Conservation (phyloP, 2,797 vertebrate genomes). For the Mycteria americana region DNA sequence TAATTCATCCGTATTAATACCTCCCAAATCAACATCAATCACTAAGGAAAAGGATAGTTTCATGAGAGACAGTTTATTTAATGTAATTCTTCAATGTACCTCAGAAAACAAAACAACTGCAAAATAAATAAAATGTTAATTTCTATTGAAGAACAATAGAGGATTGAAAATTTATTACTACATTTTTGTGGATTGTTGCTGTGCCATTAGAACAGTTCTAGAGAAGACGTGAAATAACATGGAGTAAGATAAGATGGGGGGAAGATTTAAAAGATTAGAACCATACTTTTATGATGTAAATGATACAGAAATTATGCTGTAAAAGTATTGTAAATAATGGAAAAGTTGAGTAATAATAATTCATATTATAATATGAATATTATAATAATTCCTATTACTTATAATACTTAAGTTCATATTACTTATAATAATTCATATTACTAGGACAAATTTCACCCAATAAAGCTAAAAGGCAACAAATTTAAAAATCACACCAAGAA, state of each 20-base stretch:
- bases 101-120: not conserved
- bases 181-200: not conserved
- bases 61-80: not conserved
- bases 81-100: not conserved
- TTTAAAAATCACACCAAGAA: not conserved
- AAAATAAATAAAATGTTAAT: not conserved
- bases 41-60: not conserved
- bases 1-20: not conserved
- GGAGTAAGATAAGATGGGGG: not conserved
- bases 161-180: not conserved
- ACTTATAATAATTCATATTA: not conserved
- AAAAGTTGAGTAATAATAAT: not conserved
- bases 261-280: not conserved
- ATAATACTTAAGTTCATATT: too few species aligned
- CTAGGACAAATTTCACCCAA: not conserved
- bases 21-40: not conserved
- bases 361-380: too few species aligned
- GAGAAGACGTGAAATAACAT: not conserved
- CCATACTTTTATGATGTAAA: not conserved
- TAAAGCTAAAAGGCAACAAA: not conserved
- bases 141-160: not conserved
- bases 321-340: not conserved
- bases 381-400: too few species aligned
- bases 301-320: not conserved
- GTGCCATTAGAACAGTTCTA: not conserved